Evolutionary conservation across 2,888 invertebrate genomes (phyloP), one percentile per base, ranked within the genome.

Genomic region (Glaucopsyche alexis): DNA sequence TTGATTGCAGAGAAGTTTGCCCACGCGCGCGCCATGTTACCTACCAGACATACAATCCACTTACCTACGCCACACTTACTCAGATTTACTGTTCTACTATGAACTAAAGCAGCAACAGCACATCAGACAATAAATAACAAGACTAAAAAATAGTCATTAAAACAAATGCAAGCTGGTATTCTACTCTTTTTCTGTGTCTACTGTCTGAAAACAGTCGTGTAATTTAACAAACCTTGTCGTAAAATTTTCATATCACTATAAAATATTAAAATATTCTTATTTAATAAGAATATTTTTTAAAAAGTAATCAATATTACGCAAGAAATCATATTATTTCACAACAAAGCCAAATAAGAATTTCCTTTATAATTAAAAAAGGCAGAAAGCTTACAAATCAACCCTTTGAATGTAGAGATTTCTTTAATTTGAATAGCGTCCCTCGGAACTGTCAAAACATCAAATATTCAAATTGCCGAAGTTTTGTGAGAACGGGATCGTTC

Each of bases 381-480:
- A 11, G 29, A 38, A 29, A 60, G 38, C 38, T 38, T 60, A 38
- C 14, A 60, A 60, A 60, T 38, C 29, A 60, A 60, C 13, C 60
- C 60, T 60, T 60, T 60, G 60, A 60, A 60, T n/a, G 66, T 66
- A 16, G 9, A 66, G 66, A 42, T 66, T 66, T 66, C 40, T 66
- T 66, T 42, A 42, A 60, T 60, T 60, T 60, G 60, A 60, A 60
- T 60, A 29, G 60, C 42, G 14, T 13, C 49, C 69, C 69, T 49
- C 29, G 29, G 14, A 47, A 69, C 49, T 69, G 69, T 67, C 42
- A 67, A 69, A 49, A 69, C 45, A 69, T 69, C 69, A 69, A 69
- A 69, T 69, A 49, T 69, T 69, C 69, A 69, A 69, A 69, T 69
- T 69, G 19, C 14, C 13, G 47, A 69, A 47, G 69, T 69, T 69